Evolutionary conservation across 2,888 invertebrate genomes (phyloP).

Genomic region (Hydraecia micacea): DNA sequence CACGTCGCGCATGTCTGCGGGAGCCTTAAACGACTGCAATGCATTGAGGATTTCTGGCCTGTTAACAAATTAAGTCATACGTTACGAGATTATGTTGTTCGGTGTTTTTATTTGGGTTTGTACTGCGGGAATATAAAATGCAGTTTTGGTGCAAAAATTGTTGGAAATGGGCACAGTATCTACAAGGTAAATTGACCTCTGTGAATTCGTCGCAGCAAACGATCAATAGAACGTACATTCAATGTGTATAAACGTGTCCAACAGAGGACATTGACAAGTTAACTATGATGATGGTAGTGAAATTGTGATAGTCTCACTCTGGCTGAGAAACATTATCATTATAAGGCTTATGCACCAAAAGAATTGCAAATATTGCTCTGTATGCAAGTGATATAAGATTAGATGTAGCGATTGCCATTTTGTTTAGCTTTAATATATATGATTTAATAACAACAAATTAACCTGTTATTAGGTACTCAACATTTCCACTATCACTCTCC

Average conservation of each 20-base stretch:
- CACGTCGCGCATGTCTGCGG: neutral
- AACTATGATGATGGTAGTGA: neutral
- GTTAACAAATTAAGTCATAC: conserved; percentile 45
- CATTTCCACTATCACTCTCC: too few species aligned
- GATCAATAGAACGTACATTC: too few species aligned
- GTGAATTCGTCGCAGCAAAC: neutral
- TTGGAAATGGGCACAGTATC: neutral
- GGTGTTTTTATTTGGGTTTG: conserved; percentile 18
- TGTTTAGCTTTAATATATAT: neutral
- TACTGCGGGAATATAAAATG: conserved; percentile 12
- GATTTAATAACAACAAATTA: neutral
- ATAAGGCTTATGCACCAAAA: neutral
- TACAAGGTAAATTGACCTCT: neutral
- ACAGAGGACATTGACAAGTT: too few species aligned
- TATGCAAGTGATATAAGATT: neutral
- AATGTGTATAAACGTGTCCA: neutral
- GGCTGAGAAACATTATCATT: neutral
- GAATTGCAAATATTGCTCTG: neutral
- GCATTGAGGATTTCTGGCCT: conserved; percentile 23
- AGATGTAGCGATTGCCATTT: neutral
- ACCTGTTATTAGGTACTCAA: neutral
- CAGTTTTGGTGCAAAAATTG: conserved; percentile 3
- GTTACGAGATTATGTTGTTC: conserved; percentile 39
- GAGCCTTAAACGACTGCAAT: conserved; percentile 15
- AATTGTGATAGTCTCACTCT: too few species aligned